Base-by-base conservation (phyloP, 1,140 invertebrate species). In the Linepithema humile region DNA sequence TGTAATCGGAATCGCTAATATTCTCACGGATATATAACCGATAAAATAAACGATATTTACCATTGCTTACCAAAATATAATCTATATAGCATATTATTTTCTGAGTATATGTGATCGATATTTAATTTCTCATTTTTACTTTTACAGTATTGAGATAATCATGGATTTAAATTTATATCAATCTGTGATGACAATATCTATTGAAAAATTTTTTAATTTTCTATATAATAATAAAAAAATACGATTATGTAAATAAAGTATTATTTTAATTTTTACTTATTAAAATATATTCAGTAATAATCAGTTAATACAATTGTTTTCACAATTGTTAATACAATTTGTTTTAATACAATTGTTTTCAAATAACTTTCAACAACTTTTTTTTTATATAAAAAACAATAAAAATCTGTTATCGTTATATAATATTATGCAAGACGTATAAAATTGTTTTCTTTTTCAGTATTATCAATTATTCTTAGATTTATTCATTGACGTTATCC, bases 41-140 rank as follows among this genome's bases (percentile, higher is more conserved):
- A 57, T 73, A 26, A 10, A 48, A 50, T 48, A 48, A 32, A 48
- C 43, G 15, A 15, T 29, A 57, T 70, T 70, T 57, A 59, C 35
- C 17, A 29, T 74, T 40, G 9, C 15, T 23, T 26, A 50, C 17
- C 23, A 6, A 23, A 73, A n/a, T 48, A 53, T 17, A 70, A 0
- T 15, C 20, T 53, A 53, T 23, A 70, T 7, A 50, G n/a, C n/a
- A 50, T 53, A 32, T 53, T 35, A 26, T 20, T 15, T 5, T 12
- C 17, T 23, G n/a, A n/a, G n/a, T n/a, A n/a, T 48, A 32, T 70
- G 12, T 50, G 32, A 6, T 70, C 12, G n/a, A 3, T 50, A 50
- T 50, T 50, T 70, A 70, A 70, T 50, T 70, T 70, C 7, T 35
- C 26, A 50, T 70, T 50, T 50, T 7, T n/a, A 1, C 20, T 48